Base-by-base conservation (phyloP, 2,888 invertebrate species). In the Anthophora plumipes region DNA sequence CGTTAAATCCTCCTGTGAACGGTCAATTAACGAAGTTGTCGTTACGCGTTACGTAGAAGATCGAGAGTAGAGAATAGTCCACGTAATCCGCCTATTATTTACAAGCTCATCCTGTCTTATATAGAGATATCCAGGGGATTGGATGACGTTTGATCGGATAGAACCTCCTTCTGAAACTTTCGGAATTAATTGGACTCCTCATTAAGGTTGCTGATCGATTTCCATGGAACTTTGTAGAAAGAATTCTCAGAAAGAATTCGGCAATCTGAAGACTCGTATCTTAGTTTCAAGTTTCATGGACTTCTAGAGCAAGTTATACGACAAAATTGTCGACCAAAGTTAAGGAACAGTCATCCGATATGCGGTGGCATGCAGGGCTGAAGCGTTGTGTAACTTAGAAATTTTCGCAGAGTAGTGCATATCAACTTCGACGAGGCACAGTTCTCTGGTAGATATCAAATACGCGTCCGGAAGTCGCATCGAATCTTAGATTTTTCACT, bases 21-120 rank as follows among this genome's bases (percentile, higher is more conserved):
- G 46, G 8, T 17, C 25, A 31, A 69, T 59, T 48, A 69, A 48
- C 22, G 37, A 14, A 43, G 55, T 37, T 31, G 43, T 46, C 31
- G 57, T 69, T 69, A 17, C 31, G 43, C 37, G 31, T 17, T 22
- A 57, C 14, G 57, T 68, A 43, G 22, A 48, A 7, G 37, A 37
- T 46, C 37, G 0, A 17, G 31, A 17, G 31, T 46, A 14, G 46
- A 46, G 41, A 69, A 57, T 11, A 2, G 20, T 37, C 9, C 52
- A 31, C 57, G 37, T 59, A 48, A 69, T 69, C 68, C 57, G 46
- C 20, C 57, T 48, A 59, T 59, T 57, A 57, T 46, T 48, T 39
- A 17, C 1, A 46, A 31, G 68, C 3, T 39, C 14, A 17, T 57
- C 17, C 57, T 3, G 3, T 8, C 20, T 22, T 22, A 57, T 46